Evolutionary conservation across 2,888 invertebrate species (phyloP), one percentile per base, ranked within the genome.

Genomic region (Smittia aterrima): DNA sequence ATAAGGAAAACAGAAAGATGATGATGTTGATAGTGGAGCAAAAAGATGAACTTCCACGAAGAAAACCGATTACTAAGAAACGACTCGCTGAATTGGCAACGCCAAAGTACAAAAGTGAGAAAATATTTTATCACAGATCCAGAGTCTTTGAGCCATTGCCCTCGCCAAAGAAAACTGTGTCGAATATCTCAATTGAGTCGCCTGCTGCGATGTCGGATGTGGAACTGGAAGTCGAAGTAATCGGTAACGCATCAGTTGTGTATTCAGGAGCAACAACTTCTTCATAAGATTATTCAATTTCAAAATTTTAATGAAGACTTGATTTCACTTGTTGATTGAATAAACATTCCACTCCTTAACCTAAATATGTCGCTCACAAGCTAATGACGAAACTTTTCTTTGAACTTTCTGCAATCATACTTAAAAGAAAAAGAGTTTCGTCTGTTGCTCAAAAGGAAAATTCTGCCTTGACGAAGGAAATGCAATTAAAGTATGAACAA

Each of bases 11-110:
- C n/a, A 16, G 24, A 53, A 54, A 1, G n/a, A 41, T 20, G 13
- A 11, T n/a, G n/a, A n/a, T 27, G 40, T 11, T 7, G 53, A 16
- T n/a, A 11, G 24, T 22, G 1, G 24, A 58, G 6, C 1, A 24
- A 22, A 58, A 3, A 24, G n/a, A 32, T 32, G 32, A 32, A 32
- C 3, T 6, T 27, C 27, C 53, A 53, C 16, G 18, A 22, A 13
- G 18, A 68, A 68, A 68, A 24, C 40, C 27, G 18, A 32, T 71
- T n/a, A 32, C 71, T 18, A 54, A 71, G 20, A 53, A 71, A 32
- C 54, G 71, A 6, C 13, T 71, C 25, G 32, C 7, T 1, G 54
- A 71, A 32, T 38, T 71, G 58, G 71, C 71, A 54, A 71, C 58
- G 20, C 71, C 71, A 20, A 71, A 71, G 22, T 24, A 27, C 16